A percentile compares a stretch with the other conserved stretches of the same genome.
phyloP scores from a whole-genome alignment of 2,888 invertebrate genomes.

The Athrips mouffetella region DNA sequence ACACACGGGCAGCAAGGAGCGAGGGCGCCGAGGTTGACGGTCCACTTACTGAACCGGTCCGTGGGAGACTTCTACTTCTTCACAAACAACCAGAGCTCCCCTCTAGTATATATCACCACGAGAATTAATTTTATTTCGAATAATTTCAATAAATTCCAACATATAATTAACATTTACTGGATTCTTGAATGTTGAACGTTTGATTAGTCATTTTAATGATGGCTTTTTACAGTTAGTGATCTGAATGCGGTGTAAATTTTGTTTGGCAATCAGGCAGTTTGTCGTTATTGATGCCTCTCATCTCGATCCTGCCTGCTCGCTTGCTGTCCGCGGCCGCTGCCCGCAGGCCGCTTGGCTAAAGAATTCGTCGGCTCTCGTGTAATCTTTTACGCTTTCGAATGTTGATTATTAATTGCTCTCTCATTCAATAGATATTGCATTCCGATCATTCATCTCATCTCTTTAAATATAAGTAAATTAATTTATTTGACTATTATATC shows the following conservation, averaged over 20 bases:
- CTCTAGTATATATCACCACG: slow-evolving; percentile 49
- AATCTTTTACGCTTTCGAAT: slow-evolving; percentile 71
- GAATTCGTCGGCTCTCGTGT: slow-evolving; percentile 64
- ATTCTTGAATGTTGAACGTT: slow-evolving; percentile 67
- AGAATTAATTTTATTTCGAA: slow-evolving; percentile 61
- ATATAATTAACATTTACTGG: slow-evolving; percentile 68
- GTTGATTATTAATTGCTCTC: slow-evolving; percentile 68
- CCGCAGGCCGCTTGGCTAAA: slow-evolving; percentile 41
- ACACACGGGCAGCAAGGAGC: slow-evolving; percentile 8
- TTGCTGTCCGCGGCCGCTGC: slow-evolving; percentile 14
- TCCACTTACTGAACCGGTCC: slow-evolving; percentile 59
- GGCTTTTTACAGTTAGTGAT: slow-evolving; percentile 66
- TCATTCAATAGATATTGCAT: slow-evolving; percentile 63
- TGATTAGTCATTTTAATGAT: slow-evolving; percentile 70
- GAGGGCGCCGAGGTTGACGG: slow-evolving; percentile 41
- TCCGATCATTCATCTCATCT: slow-evolving; percentile 54
- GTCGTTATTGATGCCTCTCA: slow-evolving; percentile 54
- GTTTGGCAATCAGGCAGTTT: slow-evolving; percentile 48
- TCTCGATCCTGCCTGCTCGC: slow-evolving; percentile 35
- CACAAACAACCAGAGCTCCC: slow-evolving; percentile 45
- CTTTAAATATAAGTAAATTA: slow-evolving; percentile 41
- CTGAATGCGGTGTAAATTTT: slow-evolving; percentile 63
- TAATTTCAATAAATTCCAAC: slow-evolving; percentile 64
- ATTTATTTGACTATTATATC: slow-evolving; percentile 22
- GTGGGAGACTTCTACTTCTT: slow-evolving; percentile 49